These are phyloP conservation scores for Ctenochaetus hawaiiensis DNA, from an alignment of 2,797 vertebrate genomes.

Conservation along the genomic window DNA sequence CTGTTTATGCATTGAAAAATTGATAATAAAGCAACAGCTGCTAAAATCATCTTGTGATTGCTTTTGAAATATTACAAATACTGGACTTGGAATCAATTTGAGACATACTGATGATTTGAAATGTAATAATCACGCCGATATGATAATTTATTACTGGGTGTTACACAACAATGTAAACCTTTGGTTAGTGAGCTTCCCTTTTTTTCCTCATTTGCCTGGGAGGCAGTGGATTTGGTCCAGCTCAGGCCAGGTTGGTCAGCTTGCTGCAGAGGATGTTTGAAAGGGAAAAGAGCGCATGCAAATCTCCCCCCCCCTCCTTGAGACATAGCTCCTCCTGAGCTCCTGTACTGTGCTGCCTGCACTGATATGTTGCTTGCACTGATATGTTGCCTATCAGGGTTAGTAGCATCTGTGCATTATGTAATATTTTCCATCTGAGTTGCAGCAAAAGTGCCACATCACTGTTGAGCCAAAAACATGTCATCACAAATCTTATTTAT, in stretches of 20 bases:
- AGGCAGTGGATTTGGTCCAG: conserved; percentile 33
- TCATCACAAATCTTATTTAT: conserved; percentile 34
- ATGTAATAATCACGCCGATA: conserved; percentile 12
- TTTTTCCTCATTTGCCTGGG: conserved; percentile 71
- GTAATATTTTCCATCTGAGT: conserved; percentile 59
- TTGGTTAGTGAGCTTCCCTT: conserved; percentile 35
- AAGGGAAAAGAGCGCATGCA: conserved; percentile 80
- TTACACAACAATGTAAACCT: conserved; percentile 6
- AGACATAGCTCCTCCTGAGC: conserved; percentile 61
- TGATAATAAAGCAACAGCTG: background rate
- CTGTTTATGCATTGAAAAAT: background rate
- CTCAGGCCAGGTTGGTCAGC: conserved; percentile 15
- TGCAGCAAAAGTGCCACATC: conserved; percentile 48
- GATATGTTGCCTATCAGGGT: conserved; percentile 45
- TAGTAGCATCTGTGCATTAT: conserved; percentile 56
- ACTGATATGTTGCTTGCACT: conserved; percentile 23
- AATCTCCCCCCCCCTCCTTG: conserved; percentile 61
- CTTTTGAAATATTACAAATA: background rate
- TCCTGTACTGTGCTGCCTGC: conserved; percentile 40
- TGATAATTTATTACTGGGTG: background rate
- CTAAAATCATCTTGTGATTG: background rate
- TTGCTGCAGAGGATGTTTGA: conserved; percentile 70
- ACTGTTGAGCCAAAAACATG: conserved; percentile 22
- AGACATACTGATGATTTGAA: background rate
- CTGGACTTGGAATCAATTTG: background rate